Evolutionary conservation across 2,113 vertebrate genomes (phyloP), one percentile per base, ranked within the genome.

Genomic region (Cichladusa arquata): DNA sequence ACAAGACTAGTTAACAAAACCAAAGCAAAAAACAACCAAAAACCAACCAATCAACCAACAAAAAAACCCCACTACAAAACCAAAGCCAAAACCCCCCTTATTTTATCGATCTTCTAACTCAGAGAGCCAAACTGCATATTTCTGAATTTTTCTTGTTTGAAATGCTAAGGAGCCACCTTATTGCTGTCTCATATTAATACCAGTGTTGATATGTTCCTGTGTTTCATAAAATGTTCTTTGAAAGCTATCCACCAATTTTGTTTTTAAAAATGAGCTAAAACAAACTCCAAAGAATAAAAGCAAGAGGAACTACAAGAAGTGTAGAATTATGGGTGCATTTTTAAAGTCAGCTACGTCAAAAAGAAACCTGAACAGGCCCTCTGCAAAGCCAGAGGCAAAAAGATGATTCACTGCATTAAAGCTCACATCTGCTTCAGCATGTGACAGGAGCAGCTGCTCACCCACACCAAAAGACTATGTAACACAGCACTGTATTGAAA

Each of bases 11-110:
- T 40, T 40, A 40, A 28, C 50, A 33, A 38, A 20, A 7, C 13
- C 23, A 26, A n/a, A 73, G 19, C 5, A 56, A 9, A 29, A 54
- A 48, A 2, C 4, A 54, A 19, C 6, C 15, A 34, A 28, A 50
- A 61, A 2, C 12, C 17, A 40, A 24, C 20, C 15, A 54, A 34
- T 8, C 6, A 45, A 19, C 29, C 24, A 38, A 38, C 10, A 5
- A 47, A 34, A 57, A 56, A 72, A 56, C 14, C 2, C 14, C 19
- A 56, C 5, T 15, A 25, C 20, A 17, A 66, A 57, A 31, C 3
- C 4, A 66, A 74, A 74, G 20, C 6, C 2, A 64, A 31, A 11
- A 25, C 0, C 1, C 2, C 6, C 5, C 16, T 25, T 29, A 57
- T 76, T 86, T 76, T 78, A 42, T 29, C 47, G 6, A 8, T 81